These are phyloP conservation scores for Hiodon alosoides DNA, from an alignment of 2,113 vertebrate species.

Conservation along the genomic window DNA sequence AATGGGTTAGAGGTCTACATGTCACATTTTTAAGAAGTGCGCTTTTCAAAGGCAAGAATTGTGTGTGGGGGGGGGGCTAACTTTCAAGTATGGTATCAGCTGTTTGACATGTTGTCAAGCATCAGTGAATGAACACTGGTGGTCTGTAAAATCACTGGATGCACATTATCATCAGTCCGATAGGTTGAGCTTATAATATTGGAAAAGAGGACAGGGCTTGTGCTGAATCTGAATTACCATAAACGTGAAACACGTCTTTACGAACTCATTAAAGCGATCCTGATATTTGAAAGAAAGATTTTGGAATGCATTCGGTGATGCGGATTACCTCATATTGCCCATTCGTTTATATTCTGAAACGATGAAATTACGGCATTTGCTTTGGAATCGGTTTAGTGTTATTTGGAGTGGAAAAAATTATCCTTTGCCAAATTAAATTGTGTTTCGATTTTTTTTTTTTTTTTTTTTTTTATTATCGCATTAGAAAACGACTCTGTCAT, in stretches of 20 bases:
- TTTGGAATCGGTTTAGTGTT: slow-evolving; percentile 14
- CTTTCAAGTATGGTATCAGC: too few relatives aligned
- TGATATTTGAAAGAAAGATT: neutral
- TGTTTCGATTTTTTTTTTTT: slow-evolving; percentile 35
- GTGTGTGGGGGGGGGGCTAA: too few relatives aligned
- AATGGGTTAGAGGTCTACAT: too few relatives aligned
- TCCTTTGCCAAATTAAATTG: slow-evolving; percentile 43
- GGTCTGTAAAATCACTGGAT: too few relatives aligned
- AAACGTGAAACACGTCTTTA: too few relatives aligned
- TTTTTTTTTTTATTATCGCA: slow-evolving; percentile 50
- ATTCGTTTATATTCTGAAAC: slow-evolving; percentile 2
- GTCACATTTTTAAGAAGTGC: too few relatives aligned
- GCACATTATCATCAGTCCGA: neutral
- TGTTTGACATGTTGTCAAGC: too few relatives aligned
- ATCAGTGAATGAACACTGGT: too few relatives aligned
- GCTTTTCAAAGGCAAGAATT: too few relatives aligned
- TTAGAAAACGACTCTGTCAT: slow-evolving; percentile 65
- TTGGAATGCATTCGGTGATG: neutral
- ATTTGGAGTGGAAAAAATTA: neutral
- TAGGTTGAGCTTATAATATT: neutral
- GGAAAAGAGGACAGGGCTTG: neutral
- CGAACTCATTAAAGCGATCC: too few relatives aligned
- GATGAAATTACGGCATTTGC: slow-evolving; percentile 6
- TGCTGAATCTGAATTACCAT: neutral
- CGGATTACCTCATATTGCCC: neutral